Base-by-base conservation (phyloP, 2,888 invertebrate genomes). In the Aquatica leii region DNA sequence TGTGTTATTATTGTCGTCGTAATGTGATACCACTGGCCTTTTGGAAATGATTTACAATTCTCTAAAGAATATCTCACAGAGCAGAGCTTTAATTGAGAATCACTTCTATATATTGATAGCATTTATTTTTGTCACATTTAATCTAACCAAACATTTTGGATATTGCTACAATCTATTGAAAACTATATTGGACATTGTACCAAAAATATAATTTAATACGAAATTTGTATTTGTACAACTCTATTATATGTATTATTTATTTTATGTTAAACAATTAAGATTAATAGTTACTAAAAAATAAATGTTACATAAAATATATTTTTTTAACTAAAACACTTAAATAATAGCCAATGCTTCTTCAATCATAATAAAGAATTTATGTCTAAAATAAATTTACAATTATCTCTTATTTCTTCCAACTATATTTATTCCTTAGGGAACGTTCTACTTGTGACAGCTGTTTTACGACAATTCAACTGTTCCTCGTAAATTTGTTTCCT, bases 11-110 rank as follows among this genome's bases (percentile, higher is more conserved):
- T 69, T 70, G 68, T 64, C 62, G 65, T 68, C 70, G 68, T 68
- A 72, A 71, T 68, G 69, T 59, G 68, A 70, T 69, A 66, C 62
- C 58, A 62, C 55, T 69, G 70, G 65, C 68, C 69, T 69, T 67
- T 70, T 59, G 64, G 62, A 50, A 31, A 72, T 72, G 69, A 72
- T 71, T 72, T 72, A 72, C 69, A 63, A 57, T 68, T 50, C 68
- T 66, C 68, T 57, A 51, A 63, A 67, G 70, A 68, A 67, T 60
- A 62, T 61, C 62, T 67, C 65, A 55, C 63, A 62, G 65, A 59
- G 59, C 59, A 62, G 58, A 59, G 67, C 57, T 70, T 69, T 70
- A 70, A 70, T 70, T 70, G 70, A 69, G 65, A 63, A 67, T 68
- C 70, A 70, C 67, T 68, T 68, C 60, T 67, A 59, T 59, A 67